Percentiles rank a stretch among this genome's conserved stretches.
Evolutionary conservation across 2,888 invertebrate species (phyloP).

Genomic region (Andrena minutula): DNA sequence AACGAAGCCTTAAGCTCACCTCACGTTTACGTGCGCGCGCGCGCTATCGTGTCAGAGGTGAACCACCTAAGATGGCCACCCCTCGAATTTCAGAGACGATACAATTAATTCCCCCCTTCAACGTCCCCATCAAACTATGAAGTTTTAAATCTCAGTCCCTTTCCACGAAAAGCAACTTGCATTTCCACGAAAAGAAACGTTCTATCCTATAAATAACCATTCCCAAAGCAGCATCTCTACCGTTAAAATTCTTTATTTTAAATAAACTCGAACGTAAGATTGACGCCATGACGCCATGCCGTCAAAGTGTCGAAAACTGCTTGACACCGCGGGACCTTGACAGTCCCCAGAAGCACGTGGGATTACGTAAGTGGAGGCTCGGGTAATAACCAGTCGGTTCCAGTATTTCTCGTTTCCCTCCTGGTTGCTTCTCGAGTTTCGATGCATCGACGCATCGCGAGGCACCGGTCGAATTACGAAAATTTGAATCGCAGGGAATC

Average conservation of each 20-base stretch:
- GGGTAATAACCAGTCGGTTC: conserved; percentile 37
- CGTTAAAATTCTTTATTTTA: neutral
- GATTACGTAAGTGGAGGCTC: conserved; percentile 67
- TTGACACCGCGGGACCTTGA: conserved; percentile 52
- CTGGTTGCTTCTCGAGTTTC: neutral
- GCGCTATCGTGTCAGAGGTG: conserved; percentile 2
- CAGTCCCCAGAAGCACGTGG: conserved; percentile 70
- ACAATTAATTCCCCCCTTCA: neutral
- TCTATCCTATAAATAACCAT: neutral
- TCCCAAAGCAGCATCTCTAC: neutral
- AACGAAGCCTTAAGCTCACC: neutral
- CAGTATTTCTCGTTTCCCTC: conserved; percentile 17
- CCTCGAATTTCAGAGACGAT: conserved; percentile 2
- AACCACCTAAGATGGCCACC: conserved; percentile 14
- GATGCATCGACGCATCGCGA: neutral
- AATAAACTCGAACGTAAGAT: neutral
- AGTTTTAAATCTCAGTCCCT: neutral
- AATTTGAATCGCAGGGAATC: neutral
- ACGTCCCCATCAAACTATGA: too few species aligned
- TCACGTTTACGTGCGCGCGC: neutral
- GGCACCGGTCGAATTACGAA: neutral
- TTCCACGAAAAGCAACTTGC: neutral
- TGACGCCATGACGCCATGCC: neutral
- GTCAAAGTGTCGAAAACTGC: conserved; percentile 39
- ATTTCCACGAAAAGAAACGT: neutral